These are phyloP conservation scores for Ameiurus melas DNA, from an alignment of 2,113 vertebrate species.

Conservation along the genomic window DNA sequence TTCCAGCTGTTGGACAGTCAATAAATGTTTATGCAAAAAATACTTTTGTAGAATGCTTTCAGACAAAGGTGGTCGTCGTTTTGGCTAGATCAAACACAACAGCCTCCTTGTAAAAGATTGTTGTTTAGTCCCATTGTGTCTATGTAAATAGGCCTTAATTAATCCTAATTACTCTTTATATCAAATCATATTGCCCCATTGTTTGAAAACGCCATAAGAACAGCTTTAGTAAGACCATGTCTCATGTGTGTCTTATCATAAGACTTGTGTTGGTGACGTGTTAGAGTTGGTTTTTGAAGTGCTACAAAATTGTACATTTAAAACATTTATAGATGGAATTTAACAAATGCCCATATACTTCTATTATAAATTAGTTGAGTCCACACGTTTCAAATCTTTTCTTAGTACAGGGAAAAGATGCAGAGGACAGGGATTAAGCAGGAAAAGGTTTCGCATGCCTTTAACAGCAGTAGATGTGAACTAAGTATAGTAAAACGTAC, in stretches of 20 bases:
- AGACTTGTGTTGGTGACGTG: not conserved
- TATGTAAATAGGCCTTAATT: not conserved
- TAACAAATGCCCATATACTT: not conserved
- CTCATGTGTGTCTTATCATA: not conserved
- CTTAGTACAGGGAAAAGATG: not conserved
- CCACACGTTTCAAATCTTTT: not conserved
- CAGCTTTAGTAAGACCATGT: not conserved
- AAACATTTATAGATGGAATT: not conserved
- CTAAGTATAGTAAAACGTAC: not conserved
- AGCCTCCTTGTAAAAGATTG: not conserved
- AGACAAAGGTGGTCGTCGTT: not conserved
- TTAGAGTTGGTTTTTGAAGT: not conserved
- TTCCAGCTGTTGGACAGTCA: not conserved
- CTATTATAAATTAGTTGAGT: not conserved
- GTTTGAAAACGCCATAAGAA: not conserved
- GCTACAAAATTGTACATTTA: not conserved
- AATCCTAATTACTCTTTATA: not conserved
- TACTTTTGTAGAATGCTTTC: not conserved
- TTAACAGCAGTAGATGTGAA: not conserved
- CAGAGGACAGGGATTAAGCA: not conserved
- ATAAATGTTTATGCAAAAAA: not conserved
- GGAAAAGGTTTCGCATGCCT: not conserved
- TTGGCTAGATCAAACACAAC: not conserved
- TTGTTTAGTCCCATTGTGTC: not conserved
- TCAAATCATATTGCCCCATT: not conserved